Evolutionary conservation across 2,113 vertebrate species (phyloP).

Genomic region (Scomber colias): DNA sequence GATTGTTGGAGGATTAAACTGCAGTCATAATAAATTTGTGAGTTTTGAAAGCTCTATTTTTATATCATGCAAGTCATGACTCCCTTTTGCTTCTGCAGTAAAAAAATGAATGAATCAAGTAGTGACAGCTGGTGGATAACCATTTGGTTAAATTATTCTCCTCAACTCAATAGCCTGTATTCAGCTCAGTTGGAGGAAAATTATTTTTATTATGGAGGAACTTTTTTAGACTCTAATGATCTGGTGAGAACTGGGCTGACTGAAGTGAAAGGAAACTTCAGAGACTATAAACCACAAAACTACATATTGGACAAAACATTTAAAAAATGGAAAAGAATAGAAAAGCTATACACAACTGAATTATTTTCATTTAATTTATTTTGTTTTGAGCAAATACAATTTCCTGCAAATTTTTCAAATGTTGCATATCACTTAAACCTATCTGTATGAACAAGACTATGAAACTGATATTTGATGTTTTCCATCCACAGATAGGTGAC

Average conservation of each 20-base stretch:
- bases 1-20: slow-evolving; percentile 29
- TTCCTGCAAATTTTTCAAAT: slow-evolving; percentile 30
- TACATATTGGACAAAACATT: slow-evolving; percentile 31
- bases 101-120: slow-evolving; percentile 48
- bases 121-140: slow-evolving; percentile 62
- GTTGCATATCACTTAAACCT: not conserved
- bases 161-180: slow-evolving; percentile 37
- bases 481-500: not conserved
- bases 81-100: slow-evolving; percentile 34
- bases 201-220: slow-evolving; percentile 40
- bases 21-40: slow-evolving; percentile 25
- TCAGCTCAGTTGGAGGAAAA: slow-evolving; percentile 29
- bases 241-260: slow-evolving; percentile 26
- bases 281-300: slow-evolving; percentile 43
- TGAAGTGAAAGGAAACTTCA: slow-evolving; percentile 42
- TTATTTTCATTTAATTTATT: slow-evolving; percentile 5
- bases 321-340: slow-evolving; percentile 35
- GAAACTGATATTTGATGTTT: slow-evolving; percentile 4
- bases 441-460: not conserved
- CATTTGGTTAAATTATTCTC: slow-evolving; percentile 62
- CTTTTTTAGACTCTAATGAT: slow-evolving; percentile 45
- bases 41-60: slow-evolving; percentile 52
- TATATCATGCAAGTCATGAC: slow-evolving; percentile 38
- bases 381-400: slow-evolving; percentile 14
- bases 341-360: slow-evolving; percentile 14